phyloP scores from a whole-genome alignment of 2,113 vertebrate species.

The Oxyruncus cristatus region DNA sequence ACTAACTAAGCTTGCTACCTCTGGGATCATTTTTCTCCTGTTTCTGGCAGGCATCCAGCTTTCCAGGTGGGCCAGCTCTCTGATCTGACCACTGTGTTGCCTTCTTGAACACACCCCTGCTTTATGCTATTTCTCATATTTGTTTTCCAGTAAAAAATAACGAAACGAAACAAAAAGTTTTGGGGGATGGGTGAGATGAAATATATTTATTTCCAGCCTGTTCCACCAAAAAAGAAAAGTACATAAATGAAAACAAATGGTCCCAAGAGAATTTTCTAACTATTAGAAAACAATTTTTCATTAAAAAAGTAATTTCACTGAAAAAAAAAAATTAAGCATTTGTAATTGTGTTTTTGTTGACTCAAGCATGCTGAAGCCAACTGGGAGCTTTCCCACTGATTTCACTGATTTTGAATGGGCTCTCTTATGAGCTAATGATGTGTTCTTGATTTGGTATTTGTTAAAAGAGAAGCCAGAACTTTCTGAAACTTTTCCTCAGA shows the following conservation, averaged over 20 bases:
- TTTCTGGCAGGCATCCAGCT: neutral
- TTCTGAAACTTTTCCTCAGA: constrained; percentile 11
- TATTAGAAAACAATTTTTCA: neutral
- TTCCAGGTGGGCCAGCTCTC: neutral
- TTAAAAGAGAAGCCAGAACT: constrained; percentile 27
- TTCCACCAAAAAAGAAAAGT: neutral
- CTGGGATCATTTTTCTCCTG: neutral
- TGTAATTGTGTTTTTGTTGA: constrained; percentile 25
- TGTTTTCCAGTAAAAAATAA: neutral
- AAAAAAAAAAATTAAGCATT: neutral
- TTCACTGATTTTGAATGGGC: constrained; percentile 34
- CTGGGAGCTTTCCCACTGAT: constrained; percentile 40
- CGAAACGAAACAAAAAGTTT: neutral
- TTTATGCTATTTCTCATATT: neutral
- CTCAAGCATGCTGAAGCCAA: constrained; percentile 18
- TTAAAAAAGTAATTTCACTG: neutral
- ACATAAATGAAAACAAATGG: neutral
- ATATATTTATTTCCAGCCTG: neutral
- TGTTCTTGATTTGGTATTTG: neutral
- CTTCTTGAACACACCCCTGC: neutral
- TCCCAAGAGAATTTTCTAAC: neutral
- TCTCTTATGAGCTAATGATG: neutral
- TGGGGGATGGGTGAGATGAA: neutral
- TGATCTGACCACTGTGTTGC: neutral
- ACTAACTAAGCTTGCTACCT: neutral